These are phyloP conservation scores for Ammospiza nelsoni DNA, from an alignment of 2,113 vertebrate genomes.

Conservation along the genomic window DNA sequence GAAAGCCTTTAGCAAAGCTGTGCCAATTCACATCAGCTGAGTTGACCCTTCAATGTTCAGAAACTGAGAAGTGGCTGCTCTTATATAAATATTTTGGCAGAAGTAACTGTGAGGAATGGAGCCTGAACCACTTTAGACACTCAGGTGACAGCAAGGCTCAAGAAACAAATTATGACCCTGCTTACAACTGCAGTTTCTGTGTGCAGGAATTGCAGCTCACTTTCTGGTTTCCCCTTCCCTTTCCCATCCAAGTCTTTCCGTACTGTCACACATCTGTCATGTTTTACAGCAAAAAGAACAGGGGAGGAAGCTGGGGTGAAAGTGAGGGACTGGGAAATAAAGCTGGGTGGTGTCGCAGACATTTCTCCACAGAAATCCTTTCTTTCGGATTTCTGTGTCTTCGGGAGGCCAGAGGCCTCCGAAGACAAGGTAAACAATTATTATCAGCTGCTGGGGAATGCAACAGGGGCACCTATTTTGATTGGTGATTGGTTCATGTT, in stretches of 20 bases:
- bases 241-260: neutral
- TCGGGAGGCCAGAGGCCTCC: too few species aligned
- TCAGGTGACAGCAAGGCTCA: neutral
- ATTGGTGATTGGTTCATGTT: too few species aligned
- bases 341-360: slow-evolving; percentile 20
- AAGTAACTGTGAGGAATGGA: neutral
- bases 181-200: neutral
- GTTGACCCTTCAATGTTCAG: neutral
- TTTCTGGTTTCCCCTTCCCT: neutral
- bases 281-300: neutral
- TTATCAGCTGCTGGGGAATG: too few species aligned
- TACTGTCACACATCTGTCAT: neutral
- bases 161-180: neutral
- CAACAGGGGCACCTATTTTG: too few species aligned
- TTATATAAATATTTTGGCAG: neutral
- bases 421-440: too few species aligned
- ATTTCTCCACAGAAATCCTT: too few species aligned
- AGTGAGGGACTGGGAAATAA: slow-evolving; percentile 36
- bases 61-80: neutral
- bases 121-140: neutral
- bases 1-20: neutral
- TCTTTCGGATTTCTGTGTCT: too few species aligned
- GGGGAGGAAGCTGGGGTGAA: slow-evolving; percentile 1
- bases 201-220: neutral
- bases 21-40: neutral